Evolutionary conservation across 2,888 invertebrate genomes (phyloP).

Genomic region (Neuroscelio doddi): DNA sequence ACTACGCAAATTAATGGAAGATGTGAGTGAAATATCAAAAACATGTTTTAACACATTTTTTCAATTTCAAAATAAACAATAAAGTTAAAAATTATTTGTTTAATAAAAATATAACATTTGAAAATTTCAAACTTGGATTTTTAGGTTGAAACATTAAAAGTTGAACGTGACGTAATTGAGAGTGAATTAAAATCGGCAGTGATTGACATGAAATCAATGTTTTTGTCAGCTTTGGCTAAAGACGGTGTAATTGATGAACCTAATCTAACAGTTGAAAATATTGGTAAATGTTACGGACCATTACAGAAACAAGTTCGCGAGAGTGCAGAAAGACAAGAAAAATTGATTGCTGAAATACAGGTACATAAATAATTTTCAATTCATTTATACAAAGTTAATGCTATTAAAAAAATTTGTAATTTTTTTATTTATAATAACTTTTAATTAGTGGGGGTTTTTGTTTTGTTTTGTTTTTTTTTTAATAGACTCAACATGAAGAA

Average conservation of each 20-base stretch:
- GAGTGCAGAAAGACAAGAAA: slow-evolving; percentile 82
- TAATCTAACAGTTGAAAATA: slow-evolving; percentile 79
- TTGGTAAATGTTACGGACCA: slow-evolving; percentile 84
- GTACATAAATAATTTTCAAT: slow-evolving; percentile 64
- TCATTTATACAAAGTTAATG: too few relatives aligned
- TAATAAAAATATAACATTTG: slow-evolving; percentile 5
- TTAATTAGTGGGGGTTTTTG: slow-evolving; percentile 2
- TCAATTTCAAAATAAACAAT: slow-evolving; percentile 4
- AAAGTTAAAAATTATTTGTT: slow-evolving; percentile 11
- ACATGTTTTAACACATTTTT: not conserved
- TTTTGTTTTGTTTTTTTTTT: not conserved
- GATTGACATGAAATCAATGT: slow-evolving; percentile 87
- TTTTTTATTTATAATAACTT: not conserved
- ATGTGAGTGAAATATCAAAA: slow-evolving; percentile 71
- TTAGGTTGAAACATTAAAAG: slow-evolving; percentile 87
- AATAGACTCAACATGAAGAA: slow-evolving; percentile 72
- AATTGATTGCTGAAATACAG: slow-evolving; percentile 80
- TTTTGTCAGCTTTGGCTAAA: slow-evolving; percentile 82
- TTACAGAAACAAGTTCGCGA: slow-evolving; percentile 86
- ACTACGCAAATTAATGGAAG: slow-evolving; percentile 85
- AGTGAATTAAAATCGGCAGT: slow-evolving; percentile 86
- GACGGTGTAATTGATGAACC: slow-evolving; percentile 88
- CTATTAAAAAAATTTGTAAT: too few relatives aligned
- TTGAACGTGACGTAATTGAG: slow-evolving; percentile 92
- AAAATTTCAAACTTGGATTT: slow-evolving; percentile 35